Base-by-base conservation (phyloP, 2,797 vertebrate species). In the Sphenopsis melanotis region DNA sequence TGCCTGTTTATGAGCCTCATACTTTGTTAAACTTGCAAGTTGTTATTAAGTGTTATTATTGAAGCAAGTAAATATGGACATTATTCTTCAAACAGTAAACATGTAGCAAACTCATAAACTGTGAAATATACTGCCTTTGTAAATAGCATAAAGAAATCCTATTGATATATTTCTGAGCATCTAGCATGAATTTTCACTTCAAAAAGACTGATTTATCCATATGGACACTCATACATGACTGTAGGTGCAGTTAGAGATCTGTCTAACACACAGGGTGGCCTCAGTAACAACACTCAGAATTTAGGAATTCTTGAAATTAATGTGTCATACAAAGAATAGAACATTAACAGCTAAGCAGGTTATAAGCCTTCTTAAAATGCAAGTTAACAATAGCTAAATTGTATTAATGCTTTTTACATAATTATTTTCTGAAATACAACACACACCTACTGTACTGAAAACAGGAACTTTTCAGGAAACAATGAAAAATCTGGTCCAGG, bases 151-250 rank as follows among this genome's bases (percentile, higher is more conserved):
- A 72, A 83, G 18, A 65, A 47, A 17, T 24, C 32, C 34, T 22
- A 23, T 19, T 11, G 32, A 37, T 23, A 6, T 24, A 56, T 24
- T 72, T 60, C 53, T 72, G 16, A 57, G 16, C 9, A 84, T n/a
- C 39, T 50, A 59, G 23, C 30, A 29, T 15, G 39, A 72, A 29
- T 7, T 36, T 57, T 41, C 29, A 52, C 30, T 64, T 41, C 13
- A 41, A 34, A 78, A 71, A 37, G 9, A 53, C 66, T 59, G 2
- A n/a, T 60, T 84, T 66, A 27, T 90, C 22, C 32, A 53, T 24
- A 60, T 12, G 19, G 11, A 41, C 19, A 60, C 11, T 41, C 22
- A 77, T 8, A 14, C 3, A 6, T 0, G 2, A 24, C 5, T 2
- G 2, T 34, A 53, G 34, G 27, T 24, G 9, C 2, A 47, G n/a